Conservation (phyloP, 2,113 vertebrate genomes). For the Zosterops hypoxanthus region DNA sequence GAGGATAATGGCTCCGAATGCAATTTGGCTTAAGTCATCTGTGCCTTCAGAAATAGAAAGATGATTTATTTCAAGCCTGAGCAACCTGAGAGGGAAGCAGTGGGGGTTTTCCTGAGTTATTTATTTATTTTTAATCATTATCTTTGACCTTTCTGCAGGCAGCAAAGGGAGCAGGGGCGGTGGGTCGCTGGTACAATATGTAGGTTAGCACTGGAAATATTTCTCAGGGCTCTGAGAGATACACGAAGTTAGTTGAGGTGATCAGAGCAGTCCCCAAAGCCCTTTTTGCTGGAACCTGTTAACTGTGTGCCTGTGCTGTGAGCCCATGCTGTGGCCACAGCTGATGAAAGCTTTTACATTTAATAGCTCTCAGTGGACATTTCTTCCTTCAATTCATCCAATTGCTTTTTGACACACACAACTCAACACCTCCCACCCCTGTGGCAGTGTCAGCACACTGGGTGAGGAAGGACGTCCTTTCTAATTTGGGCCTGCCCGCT, state of each 20-base stretch:
- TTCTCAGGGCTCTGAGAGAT: not conserved
- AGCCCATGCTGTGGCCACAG: not conserved
- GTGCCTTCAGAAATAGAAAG: conserved; percentile 58
- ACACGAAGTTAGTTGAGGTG: not conserved
- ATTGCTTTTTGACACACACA: not conserved
- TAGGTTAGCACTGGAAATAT: not conserved
- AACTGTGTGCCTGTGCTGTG: not conserved
- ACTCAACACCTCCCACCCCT: not conserved
- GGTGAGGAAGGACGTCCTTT: not conserved
- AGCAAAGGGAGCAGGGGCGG: not conserved
- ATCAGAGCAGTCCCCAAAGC: not conserved
- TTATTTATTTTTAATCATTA: conserved; percentile 36
- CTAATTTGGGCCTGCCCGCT: fast-evolving
- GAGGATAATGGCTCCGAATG: conserved; percentile 51
- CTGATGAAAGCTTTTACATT: conserved; percentile 16
- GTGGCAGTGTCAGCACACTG: not conserved
- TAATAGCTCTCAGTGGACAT: not conserved
- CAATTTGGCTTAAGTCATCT: conserved; percentile 70
- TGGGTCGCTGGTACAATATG: not conserved
- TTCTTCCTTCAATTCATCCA: not conserved
- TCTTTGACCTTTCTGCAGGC: conserved; percentile 23
- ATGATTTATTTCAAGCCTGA: conserved; percentile 62
- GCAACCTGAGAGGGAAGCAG: not conserved
- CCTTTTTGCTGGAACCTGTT: not conserved
- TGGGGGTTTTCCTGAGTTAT: not conserved